Conservation (phyloP, 53 echinoderm and acorn worm species). For the Paracentrotus lividus region DNA sequence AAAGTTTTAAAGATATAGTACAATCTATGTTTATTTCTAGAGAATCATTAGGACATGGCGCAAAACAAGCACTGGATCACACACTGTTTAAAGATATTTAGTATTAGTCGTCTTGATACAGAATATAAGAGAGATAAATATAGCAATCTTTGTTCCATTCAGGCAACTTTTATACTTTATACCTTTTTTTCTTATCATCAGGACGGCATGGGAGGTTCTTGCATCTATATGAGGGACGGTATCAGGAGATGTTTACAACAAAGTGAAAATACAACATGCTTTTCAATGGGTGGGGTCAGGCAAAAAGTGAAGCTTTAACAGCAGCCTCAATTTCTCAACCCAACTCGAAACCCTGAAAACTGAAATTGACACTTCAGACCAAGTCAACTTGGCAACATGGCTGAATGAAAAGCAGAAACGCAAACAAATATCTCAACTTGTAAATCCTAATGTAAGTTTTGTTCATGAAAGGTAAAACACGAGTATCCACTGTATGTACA, state of each 20-base stretch:
- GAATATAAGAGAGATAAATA: constrained; percentile 2
- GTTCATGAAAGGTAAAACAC: too few relatives aligned
- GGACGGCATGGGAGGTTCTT: constrained; percentile 64
- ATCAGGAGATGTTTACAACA: constrained; percentile 32
- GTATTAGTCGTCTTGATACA: constrained; percentile 23
- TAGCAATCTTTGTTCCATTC: background rate
- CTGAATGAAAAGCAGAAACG: background rate
- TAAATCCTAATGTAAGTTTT: too few relatives aligned
- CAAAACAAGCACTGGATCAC: background rate
- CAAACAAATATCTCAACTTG: background rate
- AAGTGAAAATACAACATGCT: constrained; percentile 46
- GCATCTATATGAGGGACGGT: constrained; percentile 34
- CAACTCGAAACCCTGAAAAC: background rate
- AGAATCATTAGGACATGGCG: background rate
- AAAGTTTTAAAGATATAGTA: background rate
- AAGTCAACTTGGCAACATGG: background rate
- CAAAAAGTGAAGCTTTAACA: background rate
- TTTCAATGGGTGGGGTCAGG: constrained; percentile 37
- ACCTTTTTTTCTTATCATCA: constrained; percentile 60
- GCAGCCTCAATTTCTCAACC: constrained; percentile 36
- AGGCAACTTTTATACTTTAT: constrained; percentile 37
- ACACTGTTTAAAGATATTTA: background rate
- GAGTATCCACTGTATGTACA: too few relatives aligned
- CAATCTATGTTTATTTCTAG: background rate
- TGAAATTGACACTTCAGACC: constrained; percentile 3